A percentile compares a stretch with the other conserved stretches of the same genome.
These are phyloP conservation scores for Phoxinus dragarum DNA, from an alignment of 2,797 vertebrate genomes.

Conservation along the genomic window DNA sequence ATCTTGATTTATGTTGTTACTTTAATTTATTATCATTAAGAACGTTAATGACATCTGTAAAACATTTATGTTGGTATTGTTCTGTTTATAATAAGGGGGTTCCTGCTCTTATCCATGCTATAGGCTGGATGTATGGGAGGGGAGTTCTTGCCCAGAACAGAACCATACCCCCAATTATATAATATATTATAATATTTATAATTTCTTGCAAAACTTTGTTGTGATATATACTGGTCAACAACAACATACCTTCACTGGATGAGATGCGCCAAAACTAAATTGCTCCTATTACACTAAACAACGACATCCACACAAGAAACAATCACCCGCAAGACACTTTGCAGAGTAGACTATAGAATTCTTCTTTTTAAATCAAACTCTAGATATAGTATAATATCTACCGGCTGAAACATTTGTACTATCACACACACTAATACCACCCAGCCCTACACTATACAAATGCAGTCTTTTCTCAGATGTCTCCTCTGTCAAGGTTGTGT, in stretches of 20 bases:
- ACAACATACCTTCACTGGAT: neutral
- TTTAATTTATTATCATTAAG: neutral
- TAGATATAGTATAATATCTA: neutral
- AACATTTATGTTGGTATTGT: neutral
- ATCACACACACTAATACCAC: neutral
- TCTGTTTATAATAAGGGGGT: neutral
- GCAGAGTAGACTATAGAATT: neutral
- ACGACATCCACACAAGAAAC: neutral
- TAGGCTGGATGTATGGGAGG: neutral
- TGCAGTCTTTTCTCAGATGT: neutral
- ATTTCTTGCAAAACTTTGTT: neutral
- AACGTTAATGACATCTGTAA: neutral
- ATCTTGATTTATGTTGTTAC: neutral
- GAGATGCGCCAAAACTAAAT: neutral
- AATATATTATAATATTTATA: neutral
- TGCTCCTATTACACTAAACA: neutral
- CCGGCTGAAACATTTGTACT: neutral
- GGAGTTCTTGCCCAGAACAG: neutral
- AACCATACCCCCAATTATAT: neutral
- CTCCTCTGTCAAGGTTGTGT: conserved; percentile 48
- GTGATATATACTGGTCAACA: neutral
- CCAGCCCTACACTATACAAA: neutral
- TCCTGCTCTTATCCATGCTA: neutral
- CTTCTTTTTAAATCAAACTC: neutral
- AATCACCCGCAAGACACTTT: neutral